phyloP scores from a whole-genome alignment of 2,888 invertebrate species.

The Papilio elwesi region DNA sequence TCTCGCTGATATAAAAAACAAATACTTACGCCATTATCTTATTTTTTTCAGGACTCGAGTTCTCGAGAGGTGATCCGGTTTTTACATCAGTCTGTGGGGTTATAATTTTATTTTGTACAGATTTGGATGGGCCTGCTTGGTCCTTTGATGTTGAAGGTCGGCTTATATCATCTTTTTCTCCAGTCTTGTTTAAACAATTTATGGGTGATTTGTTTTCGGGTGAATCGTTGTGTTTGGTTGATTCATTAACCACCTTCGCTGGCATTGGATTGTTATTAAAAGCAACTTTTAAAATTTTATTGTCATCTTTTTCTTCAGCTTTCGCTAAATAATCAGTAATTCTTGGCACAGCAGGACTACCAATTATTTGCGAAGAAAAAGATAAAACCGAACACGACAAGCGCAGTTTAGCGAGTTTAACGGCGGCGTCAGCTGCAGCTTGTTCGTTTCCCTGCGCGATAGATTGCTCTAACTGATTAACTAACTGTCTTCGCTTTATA shows the following conservation, averaged over 20 bases:
- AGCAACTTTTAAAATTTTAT: not conserved
- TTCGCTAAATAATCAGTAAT: constrained; percentile 18
- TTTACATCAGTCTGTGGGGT: not conserved
- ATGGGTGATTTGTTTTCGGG: not conserved
- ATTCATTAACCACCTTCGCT: not conserved
- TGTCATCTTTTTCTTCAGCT: constrained; percentile 21
- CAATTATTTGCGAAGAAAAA: constrained; percentile 75
- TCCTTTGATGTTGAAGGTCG: constrained; percentile 6
- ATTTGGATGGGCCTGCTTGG: not conserved
- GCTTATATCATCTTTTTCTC: not conserved
- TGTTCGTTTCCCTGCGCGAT: constrained; percentile 91
- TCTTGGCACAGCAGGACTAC: constrained; percentile 50
- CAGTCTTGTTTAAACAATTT: constrained; percentile 15
- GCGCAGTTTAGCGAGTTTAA: constrained; percentile 90
- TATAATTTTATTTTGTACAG: not conserved
- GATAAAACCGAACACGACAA: constrained; percentile 88
- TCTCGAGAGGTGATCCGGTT: constrained; percentile 47
- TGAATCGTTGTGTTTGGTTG: not conserved
- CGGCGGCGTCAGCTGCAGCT: constrained; percentile 90
- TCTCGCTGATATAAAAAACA: not conserved
- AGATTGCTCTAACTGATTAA: constrained; percentile 89
- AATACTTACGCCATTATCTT: constrained; percentile 61
- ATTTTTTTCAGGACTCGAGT: constrained; percentile 42
- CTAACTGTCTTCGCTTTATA: constrained; percentile 72
- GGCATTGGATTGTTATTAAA: not conserved